phyloP scores from a whole-genome alignment of 1,140 invertebrate genomes.

The Laupala kohalensis region DNA sequence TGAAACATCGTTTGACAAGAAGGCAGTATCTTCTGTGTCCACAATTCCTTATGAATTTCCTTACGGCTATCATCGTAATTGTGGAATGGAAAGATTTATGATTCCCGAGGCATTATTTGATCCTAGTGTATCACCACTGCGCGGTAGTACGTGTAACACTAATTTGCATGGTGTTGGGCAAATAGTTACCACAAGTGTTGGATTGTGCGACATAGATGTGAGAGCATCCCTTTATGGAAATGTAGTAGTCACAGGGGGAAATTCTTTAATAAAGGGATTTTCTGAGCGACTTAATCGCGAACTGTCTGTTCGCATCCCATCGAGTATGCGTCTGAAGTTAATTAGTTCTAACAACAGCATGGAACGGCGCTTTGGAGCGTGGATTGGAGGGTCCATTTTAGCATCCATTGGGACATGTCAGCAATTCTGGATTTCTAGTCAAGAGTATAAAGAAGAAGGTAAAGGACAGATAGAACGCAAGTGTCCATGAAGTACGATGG shows the following conservation, averaged over 20 bases:
- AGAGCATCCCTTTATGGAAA: slow-evolving; percentile 79
- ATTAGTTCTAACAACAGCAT: slow-evolving; percentile 67
- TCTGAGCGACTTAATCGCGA: slow-evolving; percentile 78
- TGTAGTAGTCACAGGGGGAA: slow-evolving; percentile 82
- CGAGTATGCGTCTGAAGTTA: slow-evolving; percentile 76
- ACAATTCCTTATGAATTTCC: too few species aligned
- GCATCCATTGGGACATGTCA: slow-evolving; percentile 92
- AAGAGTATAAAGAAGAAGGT: slow-evolving; percentile 91
- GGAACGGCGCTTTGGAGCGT: slow-evolving; percentile 82
- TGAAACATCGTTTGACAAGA: too few species aligned
- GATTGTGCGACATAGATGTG: slow-evolving; percentile 90
- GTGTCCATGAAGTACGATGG: slow-evolving; percentile 73
- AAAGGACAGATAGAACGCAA: slow-evolving; percentile 85
- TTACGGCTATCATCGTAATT: too few species aligned
- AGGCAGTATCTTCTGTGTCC: too few species aligned
- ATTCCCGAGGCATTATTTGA: slow-evolving; percentile 87
- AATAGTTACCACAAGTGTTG: slow-evolving; percentile 72
- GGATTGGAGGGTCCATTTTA: slow-evolving; percentile 93
- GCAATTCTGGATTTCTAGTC: slow-evolving; percentile 95
- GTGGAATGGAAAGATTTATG: slow-evolving; percentile 72
- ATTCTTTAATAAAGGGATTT: slow-evolving; percentile 71
- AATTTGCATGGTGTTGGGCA: slow-evolving; percentile 70
- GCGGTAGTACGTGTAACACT: slow-evolving; percentile 42
- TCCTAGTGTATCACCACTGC: slow-evolving; percentile 44
- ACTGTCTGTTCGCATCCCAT: slow-evolving; percentile 74